Evolutionary conservation across 2,888 invertebrate species (phyloP).

Genomic region (Geotrupes spiniger): DNA sequence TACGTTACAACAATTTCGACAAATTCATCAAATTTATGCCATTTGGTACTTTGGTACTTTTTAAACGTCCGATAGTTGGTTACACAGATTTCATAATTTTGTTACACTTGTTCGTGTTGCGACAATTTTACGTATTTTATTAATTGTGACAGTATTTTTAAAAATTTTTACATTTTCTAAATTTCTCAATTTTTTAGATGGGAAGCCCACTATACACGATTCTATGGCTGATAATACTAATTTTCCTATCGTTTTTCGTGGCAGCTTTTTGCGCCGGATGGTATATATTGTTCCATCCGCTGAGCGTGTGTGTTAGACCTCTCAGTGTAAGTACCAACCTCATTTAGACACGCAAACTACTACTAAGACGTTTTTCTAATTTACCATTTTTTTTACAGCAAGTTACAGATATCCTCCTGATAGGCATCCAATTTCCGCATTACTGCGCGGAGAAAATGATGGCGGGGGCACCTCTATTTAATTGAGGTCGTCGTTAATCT

Average conservation of each 20-base stretch:
- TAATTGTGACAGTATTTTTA: neutral
- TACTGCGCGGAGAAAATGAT: conserved; percentile 70
- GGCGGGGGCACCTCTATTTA: conserved; percentile 56
- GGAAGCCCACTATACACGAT: conserved; percentile 65
- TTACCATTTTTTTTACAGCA: conserved; percentile 55
- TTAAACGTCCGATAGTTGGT: no score
- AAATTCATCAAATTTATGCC: no score
- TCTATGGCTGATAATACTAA: conserved; percentile 68
- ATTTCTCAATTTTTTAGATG: conserved; percentile 50
- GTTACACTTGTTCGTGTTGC: no score
- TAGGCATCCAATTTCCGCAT: conserved; percentile 68
- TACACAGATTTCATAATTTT: no score
- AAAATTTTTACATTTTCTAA: neutral
- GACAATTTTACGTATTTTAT: neutral
- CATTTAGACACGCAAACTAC: neutral
- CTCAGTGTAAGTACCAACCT: conserved; percentile 59
- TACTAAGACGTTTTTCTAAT: neutral
- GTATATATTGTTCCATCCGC: conserved; percentile 65
- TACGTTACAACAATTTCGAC: no score
- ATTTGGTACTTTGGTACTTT: no score
- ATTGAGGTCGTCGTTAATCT: neutral
- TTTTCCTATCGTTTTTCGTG: conserved; percentile 65
- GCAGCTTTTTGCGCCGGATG: conserved; percentile 66
- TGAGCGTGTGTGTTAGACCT: conserved; percentile 67
- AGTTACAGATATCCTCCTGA: conserved; percentile 63